Evolutionary conservation across 2,888 invertebrate genomes (phyloP).

Genomic region (Syrista parreyssii): DNA sequence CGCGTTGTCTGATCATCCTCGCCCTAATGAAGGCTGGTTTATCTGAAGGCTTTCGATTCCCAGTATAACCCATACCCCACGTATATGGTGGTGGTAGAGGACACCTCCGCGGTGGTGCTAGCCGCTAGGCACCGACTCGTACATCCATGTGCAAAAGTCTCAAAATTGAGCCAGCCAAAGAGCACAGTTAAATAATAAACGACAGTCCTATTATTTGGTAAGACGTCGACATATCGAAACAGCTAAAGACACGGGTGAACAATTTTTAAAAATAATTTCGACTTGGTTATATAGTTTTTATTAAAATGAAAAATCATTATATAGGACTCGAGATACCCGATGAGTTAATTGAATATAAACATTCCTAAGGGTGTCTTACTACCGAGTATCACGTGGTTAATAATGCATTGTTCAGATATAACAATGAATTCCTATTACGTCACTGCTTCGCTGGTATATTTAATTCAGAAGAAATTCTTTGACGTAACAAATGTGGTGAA

Average conservation of each 20-base stretch:
- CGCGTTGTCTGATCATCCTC: conserved; percentile 66
- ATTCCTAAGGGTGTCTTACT: not conserved
- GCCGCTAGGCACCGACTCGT: conserved; percentile 49
- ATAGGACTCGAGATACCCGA: not conserved
- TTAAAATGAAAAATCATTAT: not conserved
- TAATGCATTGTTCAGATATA: not conserved
- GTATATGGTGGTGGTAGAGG: conserved; percentile 55
- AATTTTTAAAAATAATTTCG: not conserved
- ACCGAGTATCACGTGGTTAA: not conserved
- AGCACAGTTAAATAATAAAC: not conserved
- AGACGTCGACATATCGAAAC: not conserved
- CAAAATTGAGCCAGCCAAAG: not conserved
- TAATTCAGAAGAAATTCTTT: not conserved
- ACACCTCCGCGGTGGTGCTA: conserved; percentile 63
- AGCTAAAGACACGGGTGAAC: not conserved
- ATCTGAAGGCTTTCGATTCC: conserved; percentile 66
- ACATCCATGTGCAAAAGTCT: conserved; percentile 61
- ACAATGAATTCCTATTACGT: not conserved
- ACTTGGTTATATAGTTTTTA: not conserved
- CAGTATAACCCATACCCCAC: conserved; percentile 65
- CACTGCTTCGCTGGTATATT: not conserved
- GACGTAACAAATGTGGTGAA: not conserved
- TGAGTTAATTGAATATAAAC: not conserved
- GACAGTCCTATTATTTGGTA: not conserved
- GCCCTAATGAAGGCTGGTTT: conserved; percentile 66